These are phyloP conservation scores for Sebastes diaconus DNA, from an alignment of 2,797 vertebrate species.

Conservation along the genomic window DNA sequence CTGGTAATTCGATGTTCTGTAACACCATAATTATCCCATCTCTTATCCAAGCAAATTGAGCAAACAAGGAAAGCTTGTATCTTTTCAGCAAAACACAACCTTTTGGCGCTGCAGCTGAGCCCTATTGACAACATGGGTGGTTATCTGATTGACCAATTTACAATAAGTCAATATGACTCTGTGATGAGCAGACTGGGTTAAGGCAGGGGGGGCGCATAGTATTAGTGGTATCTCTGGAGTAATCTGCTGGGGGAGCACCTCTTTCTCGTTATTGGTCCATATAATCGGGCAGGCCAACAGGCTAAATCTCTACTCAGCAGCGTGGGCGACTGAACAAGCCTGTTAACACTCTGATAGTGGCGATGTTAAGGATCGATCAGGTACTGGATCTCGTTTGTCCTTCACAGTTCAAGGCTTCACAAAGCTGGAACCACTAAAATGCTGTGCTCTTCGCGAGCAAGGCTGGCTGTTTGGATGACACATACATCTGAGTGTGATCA, in stretches of 20 bases:
- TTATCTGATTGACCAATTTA: slow-evolving; percentile 31
- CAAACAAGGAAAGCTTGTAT: slow-evolving; percentile 36
- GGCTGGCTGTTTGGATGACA: neutral
- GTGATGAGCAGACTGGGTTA: neutral
- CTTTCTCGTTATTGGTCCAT: slow-evolving; percentile 26
- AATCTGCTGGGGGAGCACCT: slow-evolving; percentile 19
- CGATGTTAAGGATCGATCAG: slow-evolving; percentile 13
- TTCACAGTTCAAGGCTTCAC: slow-evolving; percentile 12
- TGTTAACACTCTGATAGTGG: slow-evolving; percentile 32
- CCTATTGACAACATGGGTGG: neutral
- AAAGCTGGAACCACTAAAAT: neutral
- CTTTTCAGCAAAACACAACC: slow-evolving; percentile 28
- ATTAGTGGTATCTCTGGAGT: slow-evolving; percentile 12
- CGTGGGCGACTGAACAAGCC: slow-evolving; percentile 23
- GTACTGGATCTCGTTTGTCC: slow-evolving; percentile 16
- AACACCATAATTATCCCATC: slow-evolving; percentile 55
- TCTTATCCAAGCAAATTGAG: slow-evolving; percentile 47
- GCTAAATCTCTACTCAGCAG: slow-evolving; percentile 33
- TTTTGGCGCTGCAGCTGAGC: neutral
- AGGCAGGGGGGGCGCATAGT: neutral
- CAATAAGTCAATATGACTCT: slow-evolving; percentile 25
- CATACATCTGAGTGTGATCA: neutral
- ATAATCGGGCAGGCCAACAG: slow-evolving; percentile 8
- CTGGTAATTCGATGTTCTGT: slow-evolving; percentile 60
- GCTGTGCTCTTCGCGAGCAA: neutral